phyloP scores from a whole-genome alignment of 2,797 vertebrate genomes.

The Phrynocephalus guinanensis region DNA sequence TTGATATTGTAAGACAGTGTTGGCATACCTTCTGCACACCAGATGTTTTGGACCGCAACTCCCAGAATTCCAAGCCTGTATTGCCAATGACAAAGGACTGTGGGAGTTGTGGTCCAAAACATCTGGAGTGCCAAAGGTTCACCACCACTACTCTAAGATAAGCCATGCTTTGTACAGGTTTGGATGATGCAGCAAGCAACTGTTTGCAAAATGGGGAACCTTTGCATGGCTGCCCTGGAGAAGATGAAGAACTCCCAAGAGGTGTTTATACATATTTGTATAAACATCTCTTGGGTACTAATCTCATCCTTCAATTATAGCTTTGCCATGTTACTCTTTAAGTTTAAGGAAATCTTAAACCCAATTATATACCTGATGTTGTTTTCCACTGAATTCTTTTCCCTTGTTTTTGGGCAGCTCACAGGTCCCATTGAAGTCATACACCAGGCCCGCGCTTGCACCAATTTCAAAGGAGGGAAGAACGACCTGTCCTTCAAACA shows the following conservation, averaged over 20 bases:
- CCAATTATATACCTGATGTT: neutral
- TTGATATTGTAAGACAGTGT: no score
- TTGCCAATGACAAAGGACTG: no score
- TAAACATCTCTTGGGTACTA: neutral
- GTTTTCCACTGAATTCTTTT: neutral
- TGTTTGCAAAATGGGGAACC: neutral
- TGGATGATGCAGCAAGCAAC: neutral
- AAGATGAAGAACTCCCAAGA: neutral
- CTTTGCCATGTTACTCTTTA: neutral
- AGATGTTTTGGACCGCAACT: no score
- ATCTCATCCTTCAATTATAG: neutral
- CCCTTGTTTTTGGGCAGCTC: slow-evolving; percentile 75
- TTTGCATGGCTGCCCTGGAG: no score
- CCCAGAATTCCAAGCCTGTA: no score
- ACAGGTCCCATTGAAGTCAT: slow-evolving; percentile 82
- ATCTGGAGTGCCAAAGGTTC: no score
- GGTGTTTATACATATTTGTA: neutral
- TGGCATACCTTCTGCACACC: no score
- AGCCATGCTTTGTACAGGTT: neutral
- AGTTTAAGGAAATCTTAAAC: neutral
- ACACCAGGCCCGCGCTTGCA: slow-evolving; percentile 82
- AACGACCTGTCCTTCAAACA: slow-evolving; percentile 86
- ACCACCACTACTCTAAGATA: neutral
- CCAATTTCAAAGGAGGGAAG: slow-evolving; percentile 84
- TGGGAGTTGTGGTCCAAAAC: no score